These are phyloP conservation scores for Agraylea sexmaculata DNA, from an alignment of 1,140 invertebrate genomes.

Conservation along the genomic window DNA sequence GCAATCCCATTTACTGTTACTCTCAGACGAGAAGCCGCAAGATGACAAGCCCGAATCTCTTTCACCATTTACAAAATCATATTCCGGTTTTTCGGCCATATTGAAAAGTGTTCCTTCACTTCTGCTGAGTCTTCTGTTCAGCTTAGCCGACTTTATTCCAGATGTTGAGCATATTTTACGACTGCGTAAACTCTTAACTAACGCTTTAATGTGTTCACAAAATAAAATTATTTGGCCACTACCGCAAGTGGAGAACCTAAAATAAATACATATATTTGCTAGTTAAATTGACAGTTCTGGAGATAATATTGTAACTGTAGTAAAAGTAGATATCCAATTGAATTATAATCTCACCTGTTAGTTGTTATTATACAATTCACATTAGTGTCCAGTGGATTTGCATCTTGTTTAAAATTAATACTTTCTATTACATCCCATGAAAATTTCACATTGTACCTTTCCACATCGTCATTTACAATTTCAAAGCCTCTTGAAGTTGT, in stretches of 20 bases:
- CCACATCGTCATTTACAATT: constrained; percentile 9
- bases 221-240: constrained; percentile 7
- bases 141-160: constrained; percentile 10
- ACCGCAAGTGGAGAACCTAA: constrained; percentile 11
- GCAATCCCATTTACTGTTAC: constrained; percentile 13
- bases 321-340: neutral
- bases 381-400: constrained; percentile 12
- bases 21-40: constrained; percentile 14
- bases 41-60: constrained; percentile 17
- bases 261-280: constrained; percentile 4
- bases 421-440: constrained; percentile 11
- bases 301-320: constrained; percentile 1
- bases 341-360: constrained; percentile 12
- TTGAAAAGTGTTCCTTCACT: constrained; percentile 17
- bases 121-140: constrained; percentile 17
- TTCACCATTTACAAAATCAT: constrained; percentile 9
- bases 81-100: constrained; percentile 6
- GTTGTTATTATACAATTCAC: constrained; percentile 15
- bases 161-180: constrained; percentile 4
- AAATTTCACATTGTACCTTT: constrained; percentile 6
- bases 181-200: constrained; percentile 4
- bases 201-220: constrained; percentile 5
- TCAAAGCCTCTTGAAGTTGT: constrained; percentile 11
- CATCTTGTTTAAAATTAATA: constrained; percentile 3
- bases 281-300: constrained; percentile 2